phyloP scores from a whole-genome alignment of 2,113 vertebrate genomes.

The Dendropsophus ebraccatus region DNA sequence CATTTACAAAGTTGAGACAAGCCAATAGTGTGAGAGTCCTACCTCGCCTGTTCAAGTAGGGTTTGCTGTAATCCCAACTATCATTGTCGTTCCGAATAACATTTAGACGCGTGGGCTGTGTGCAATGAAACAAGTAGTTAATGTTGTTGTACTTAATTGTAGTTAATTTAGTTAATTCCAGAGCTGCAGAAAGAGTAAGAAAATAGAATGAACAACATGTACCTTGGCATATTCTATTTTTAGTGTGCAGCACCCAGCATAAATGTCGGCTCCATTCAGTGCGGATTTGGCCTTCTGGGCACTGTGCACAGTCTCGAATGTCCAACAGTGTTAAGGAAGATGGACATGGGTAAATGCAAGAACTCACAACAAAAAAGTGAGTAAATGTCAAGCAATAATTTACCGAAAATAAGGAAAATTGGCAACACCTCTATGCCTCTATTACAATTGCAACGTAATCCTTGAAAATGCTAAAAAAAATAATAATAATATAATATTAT shows the following conservation, averaged over 20 bases:
- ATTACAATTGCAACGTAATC: too few relatives aligned
- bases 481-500: too few relatives aligned
- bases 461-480: too few relatives aligned
- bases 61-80: conserved; percentile 98
- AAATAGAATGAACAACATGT: conserved; percentile 58
- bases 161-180: too few relatives aligned
- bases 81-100: conserved; percentile 93
- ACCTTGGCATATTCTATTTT: conserved; percentile 97
- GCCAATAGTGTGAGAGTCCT: conserved; percentile 66
- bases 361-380: not conserved
- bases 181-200: not conserved
- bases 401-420: too few relatives aligned
- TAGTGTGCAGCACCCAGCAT: conserved; percentile 93
- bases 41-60: conserved; percentile 93
- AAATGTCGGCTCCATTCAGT: conserved; percentile 94
- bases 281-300: conserved; percentile 94
- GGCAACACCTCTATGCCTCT: too few relatives aligned
- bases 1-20: too few relatives aligned
- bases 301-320: conserved; percentile 86
- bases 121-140: conserved; percentile 73
- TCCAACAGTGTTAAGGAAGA: conserved; percentile 84
- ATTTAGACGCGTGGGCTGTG: conserved; percentile 93
- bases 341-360: not conserved
- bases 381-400: too few relatives aligned
- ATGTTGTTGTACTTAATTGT: conserved; percentile 60